phyloP scores from a whole-genome alignment of 2,888 invertebrate species.

The Drosophila kambysellisi region DNA sequence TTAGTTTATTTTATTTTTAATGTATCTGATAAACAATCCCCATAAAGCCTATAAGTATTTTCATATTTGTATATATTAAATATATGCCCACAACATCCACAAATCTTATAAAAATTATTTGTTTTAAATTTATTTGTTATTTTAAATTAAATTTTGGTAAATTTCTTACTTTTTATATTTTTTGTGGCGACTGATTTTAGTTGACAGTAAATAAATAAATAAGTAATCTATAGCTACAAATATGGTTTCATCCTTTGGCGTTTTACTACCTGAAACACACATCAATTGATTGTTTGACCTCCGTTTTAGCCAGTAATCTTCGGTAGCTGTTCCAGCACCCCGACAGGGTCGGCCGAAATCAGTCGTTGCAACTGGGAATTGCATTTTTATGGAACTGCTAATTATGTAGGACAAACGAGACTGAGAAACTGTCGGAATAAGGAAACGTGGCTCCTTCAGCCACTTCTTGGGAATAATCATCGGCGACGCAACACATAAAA shows the following conservation, averaged over 20 bases:
- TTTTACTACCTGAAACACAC: slow-evolving; percentile 31
- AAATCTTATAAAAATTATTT: no score
- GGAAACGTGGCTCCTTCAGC: slow-evolving; percentile 20
- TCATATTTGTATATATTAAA: not conserved
- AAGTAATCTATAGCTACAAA: not conserved
- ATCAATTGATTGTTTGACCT: slow-evolving; percentile 23
- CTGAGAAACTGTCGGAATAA: slow-evolving; percentile 23
- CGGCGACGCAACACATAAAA: not conserved
- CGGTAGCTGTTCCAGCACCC: slow-evolving; percentile 45
- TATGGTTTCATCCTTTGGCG: not conserved
- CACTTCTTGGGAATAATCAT: slow-evolving; percentile 37
- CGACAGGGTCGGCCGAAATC: slow-evolving; percentile 43
- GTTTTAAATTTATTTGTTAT: no score
- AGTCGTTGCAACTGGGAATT: slow-evolving; percentile 35
- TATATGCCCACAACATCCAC: not conserved
- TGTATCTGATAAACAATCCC: not conserved
- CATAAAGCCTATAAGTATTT: not conserved
- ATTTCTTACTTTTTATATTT: no score
- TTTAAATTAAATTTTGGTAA: no score
- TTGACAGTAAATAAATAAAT: no score
- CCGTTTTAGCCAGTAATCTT: slow-evolving; percentile 39
- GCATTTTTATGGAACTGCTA: slow-evolving; percentile 70
- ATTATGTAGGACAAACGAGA: slow-evolving; percentile 40
- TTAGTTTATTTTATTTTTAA: no score
- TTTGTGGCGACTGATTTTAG: no score